phyloP scores from a whole-genome alignment of 1,140 invertebrate species.

The Tetranychus cinnabarinus region DNA sequence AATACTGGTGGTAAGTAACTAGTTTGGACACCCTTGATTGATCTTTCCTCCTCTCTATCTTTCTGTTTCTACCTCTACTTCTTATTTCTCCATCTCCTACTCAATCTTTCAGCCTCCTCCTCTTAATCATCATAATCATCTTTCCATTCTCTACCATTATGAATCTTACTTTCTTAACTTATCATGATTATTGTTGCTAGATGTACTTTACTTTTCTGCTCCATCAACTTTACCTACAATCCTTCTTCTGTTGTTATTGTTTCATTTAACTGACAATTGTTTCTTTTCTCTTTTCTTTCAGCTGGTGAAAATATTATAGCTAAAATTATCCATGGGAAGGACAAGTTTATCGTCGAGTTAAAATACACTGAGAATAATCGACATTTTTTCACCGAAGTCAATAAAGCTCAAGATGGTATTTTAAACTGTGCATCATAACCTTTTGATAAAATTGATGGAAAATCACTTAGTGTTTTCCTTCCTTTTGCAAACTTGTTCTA shows the following conservation, averaged over 20 bases:
- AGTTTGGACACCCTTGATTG: neutral
- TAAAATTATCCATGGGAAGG: conserved; percentile 31
- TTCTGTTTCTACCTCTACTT: neutral
- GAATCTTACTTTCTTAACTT: neutral
- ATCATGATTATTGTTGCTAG: neutral
- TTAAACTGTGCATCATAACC: no score
- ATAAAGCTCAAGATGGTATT: conserved; percentile 29
- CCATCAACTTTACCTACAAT: neutral
- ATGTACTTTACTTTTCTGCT: neutral
- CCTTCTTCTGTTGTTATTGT: neutral
- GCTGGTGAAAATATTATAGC: neutral
- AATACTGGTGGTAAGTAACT: neutral
- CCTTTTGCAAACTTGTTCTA: neutral
- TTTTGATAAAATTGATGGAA: no score
- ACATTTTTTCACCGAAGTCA: conserved; percentile 31
- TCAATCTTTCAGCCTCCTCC: neutral
- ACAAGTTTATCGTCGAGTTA: conserved; percentile 35
- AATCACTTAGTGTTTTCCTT: neutral
- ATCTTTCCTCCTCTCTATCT: neutral
- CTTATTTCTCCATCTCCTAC: no score
- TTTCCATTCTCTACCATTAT: neutral
- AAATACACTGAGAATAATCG: conserved; percentile 33
- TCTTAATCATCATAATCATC: neutral
- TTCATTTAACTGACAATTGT: conserved; percentile 15
- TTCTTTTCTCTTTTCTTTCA: conserved; percentile 15